Evolutionary conservation across 2,888 invertebrate species (phyloP), one percentile per base, ranked within the genome.

Genomic region (Hermodice carunculata): DNA sequence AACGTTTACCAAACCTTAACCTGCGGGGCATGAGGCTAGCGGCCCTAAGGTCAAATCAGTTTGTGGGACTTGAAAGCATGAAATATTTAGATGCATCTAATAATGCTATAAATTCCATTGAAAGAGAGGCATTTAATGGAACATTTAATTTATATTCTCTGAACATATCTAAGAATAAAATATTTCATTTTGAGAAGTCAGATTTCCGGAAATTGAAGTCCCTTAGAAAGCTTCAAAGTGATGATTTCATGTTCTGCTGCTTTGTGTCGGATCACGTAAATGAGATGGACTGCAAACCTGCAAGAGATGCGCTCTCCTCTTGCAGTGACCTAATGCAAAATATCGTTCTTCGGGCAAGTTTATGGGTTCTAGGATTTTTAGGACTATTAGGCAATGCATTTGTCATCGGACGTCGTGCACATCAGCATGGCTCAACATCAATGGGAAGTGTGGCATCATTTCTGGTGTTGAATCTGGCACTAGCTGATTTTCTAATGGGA

Each of bases 401-500:
- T 26, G 70, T 67, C 1, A 24, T 77, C 2, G 17, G 72, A 0
- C 71, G 68, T 32, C 43, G 73, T 1, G n/a, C 22, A 1, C n/a
- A n/a, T n/a, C n/a, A n/a, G n/a, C n/a, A n/a, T n/a, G n/a, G n/a
- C n/a, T 6, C 22, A 1, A 53, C 32, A 22, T 52, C 52, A 28
- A 61, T 29, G 61, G 37, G 40, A 2, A 61, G 28, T 11, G 53
- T 61, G 22, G 40, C 37, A 8, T 53, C 53, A 6, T 52, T 61
- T 17, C 42, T 29, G 11, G 61, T 61, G 3, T 26, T 66, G 0
- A 73, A 74, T 56, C 62, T 77, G 14, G 67, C 70, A 17, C 43
- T 73, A 17, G 67, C 77, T 1, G 77, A 77, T 29, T 67, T 74
- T 3, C 28, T 74, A 2, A 76, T 77, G 77, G 77, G 77, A 1